These are phyloP conservation scores for Macaria liturata DNA, from an alignment of 2,888 invertebrate genomes.

Conservation along the genomic window DNA sequence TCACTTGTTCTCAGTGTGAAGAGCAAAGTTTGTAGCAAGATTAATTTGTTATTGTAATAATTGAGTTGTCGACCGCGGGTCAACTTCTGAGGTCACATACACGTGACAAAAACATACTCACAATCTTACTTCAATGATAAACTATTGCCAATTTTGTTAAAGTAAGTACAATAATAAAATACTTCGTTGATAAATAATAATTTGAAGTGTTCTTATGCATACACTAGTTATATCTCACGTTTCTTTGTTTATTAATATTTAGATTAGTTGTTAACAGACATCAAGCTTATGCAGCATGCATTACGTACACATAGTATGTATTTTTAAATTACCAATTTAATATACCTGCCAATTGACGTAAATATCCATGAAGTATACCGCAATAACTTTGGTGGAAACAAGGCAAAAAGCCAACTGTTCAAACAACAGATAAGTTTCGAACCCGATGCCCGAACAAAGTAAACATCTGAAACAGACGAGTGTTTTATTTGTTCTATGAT, in stretches of 20 bases:
- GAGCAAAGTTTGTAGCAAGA: no score
- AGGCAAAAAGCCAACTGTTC: constrained; percentile 8
- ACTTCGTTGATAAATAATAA: no score
- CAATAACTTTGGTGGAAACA: constrained; percentile 12
- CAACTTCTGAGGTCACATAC: neutral
- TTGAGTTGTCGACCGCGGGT: neutral
- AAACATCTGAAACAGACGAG: constrained; percentile 12
- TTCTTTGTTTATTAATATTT: no score
- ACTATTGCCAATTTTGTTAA: no score
- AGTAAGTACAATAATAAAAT: no score
- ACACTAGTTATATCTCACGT: no score
- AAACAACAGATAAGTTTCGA: constrained; percentile 11
- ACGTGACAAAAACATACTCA: neutral
- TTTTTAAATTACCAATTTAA: neutral
- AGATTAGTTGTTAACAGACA: no score
- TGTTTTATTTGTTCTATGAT: neutral
- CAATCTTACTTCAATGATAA: no score
- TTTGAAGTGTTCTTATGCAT: no score
- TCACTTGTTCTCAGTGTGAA: no score
- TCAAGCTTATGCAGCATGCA: no score
- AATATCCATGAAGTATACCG: constrained; percentile 5
- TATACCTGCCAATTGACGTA: neutral
- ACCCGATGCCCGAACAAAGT: constrained; percentile 11
- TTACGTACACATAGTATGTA: no score
- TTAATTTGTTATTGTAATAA: neutral